phyloP scores from a whole-genome alignment of 1,140 invertebrate genomes.

The Saccostrea cuccullata region DNA sequence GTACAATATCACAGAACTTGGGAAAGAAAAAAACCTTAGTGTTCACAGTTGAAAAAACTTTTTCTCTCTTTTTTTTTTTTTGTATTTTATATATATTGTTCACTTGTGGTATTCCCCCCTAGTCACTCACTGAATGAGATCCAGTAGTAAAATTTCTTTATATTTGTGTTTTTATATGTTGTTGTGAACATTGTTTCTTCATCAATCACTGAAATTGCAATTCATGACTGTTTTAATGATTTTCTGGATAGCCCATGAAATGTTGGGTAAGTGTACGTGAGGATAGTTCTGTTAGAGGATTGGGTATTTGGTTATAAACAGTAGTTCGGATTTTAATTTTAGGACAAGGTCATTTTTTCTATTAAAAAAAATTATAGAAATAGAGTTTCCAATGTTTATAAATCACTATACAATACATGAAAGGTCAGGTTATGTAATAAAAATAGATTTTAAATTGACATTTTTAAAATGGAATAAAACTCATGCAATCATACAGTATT shows the following conservation, averaged over 20 bases:
- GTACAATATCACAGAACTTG: neutral
- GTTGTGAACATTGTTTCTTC: slow-evolving; percentile 4
- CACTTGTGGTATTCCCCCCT: slow-evolving; percentile 32
- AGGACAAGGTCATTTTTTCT: slow-evolving; percentile 8
- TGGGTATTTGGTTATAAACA: slow-evolving; percentile 17
- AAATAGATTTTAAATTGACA: neutral
- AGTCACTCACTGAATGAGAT: neutral
- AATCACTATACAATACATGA: neutral
- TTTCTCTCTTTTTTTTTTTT: neutral
- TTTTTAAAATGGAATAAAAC: neutral
- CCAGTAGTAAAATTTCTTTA: neutral
- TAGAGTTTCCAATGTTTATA: neutral
- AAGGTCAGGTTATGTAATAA: neutral
- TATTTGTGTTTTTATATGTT: neutral
- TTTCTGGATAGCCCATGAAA: slow-evolving; percentile 14
- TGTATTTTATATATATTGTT: slow-evolving; percentile 5
- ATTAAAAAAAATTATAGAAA: no score
- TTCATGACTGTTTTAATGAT: slow-evolving; percentile 15
- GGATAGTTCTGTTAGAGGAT: slow-evolving; percentile 9
- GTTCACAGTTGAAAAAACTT: neutral
- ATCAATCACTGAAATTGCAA: neutral
- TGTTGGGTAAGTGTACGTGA: neutral
- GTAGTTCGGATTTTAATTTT: neutral
- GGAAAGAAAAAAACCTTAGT: neutral
- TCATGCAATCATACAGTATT: neutral